Evolutionary conservation across 2,888 invertebrate genomes (phyloP), one percentile per base, ranked within the genome.

Genomic region (Drosophila diplacantha): DNA sequence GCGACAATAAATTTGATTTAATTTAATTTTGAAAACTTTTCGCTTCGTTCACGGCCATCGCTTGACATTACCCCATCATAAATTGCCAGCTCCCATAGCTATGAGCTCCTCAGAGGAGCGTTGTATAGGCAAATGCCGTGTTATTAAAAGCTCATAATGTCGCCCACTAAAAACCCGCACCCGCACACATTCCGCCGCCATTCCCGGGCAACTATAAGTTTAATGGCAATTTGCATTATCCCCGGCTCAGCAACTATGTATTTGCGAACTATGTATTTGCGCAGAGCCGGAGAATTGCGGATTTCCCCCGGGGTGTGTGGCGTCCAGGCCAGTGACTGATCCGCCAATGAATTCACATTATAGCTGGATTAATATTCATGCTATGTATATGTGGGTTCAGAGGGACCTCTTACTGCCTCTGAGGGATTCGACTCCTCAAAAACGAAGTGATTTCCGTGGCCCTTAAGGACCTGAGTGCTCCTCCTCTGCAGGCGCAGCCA

Each of bases 1-100:
- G 47, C 64, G 69, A 71, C 77, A 74, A 77, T 81, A 81, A 71
- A 77, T 74, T 74, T 67, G 63, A 66, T 71, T 58, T 51, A 67
- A 77, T 71, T 73, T 66, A 67, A 77, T 71, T 73, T 66, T 53
- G 32, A 39, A 63, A 60, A 43, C 26, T 24, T 43, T 44, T 37
- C 39, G 54, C 58, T 32, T 18, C 44, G 47, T 41, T 68, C 69
- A 68, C 58, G 60, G 66, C 49, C 61, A 46, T 34, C 68, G 62
- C 53, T 66, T 71, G 65, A 57, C 67, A 68, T 65, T 62, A 62
- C 41, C 51, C 54, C 50, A 29, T 24, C 74, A 76, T 76, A 80
- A 75, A 80, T 76, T 66, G 57, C 20, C 12, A 7, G 20, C 35
- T 35, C 26, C 16, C 14, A 32, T 7, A 26, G 5, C 7, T 12